A percentile compares a stretch with the other conserved stretches of the same genome.
phyloP scores from a whole-genome alignment of 1,140 invertebrate species.

The Brachionus paranguensis region DNA sequence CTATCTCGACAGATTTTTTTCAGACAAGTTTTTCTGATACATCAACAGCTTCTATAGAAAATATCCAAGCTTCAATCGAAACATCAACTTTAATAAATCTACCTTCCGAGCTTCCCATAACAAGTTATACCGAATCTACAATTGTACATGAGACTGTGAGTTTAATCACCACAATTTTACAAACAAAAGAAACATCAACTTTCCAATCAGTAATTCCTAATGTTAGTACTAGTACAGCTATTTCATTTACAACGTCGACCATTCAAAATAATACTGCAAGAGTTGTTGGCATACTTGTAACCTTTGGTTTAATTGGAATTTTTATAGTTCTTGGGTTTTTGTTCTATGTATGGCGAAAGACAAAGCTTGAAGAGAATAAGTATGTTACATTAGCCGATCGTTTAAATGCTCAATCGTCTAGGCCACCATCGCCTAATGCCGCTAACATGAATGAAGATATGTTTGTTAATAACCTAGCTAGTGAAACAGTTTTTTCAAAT shows the following conservation, averaged over 20 bases:
- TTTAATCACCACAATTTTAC: neutral
- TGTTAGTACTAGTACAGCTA: neutral
- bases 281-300: neutral
- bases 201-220: neutral
- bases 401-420: neutral
- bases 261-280: neutral
- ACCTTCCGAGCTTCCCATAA: neutral
- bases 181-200: neutral
- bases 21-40: neutral
- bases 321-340: neutral
- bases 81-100: neutral
- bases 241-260: neutral
- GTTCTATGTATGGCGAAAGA: neutral
- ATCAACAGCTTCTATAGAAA: neutral
- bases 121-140: neutral
- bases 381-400: conserved; percentile 17
- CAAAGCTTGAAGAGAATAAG: conserved; percentile 10
- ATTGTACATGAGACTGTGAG: neutral
- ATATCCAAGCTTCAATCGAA: neutral
- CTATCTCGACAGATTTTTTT: neutral
- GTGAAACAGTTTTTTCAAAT: neutral
- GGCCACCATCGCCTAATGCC: neutral
- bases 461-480: neutral
- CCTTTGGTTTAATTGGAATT: neutral
- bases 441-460: conserved; percentile 15